phyloP scores from a whole-genome alignment of 1,140 invertebrate genomes.

The Calosoma granatense region DNA sequence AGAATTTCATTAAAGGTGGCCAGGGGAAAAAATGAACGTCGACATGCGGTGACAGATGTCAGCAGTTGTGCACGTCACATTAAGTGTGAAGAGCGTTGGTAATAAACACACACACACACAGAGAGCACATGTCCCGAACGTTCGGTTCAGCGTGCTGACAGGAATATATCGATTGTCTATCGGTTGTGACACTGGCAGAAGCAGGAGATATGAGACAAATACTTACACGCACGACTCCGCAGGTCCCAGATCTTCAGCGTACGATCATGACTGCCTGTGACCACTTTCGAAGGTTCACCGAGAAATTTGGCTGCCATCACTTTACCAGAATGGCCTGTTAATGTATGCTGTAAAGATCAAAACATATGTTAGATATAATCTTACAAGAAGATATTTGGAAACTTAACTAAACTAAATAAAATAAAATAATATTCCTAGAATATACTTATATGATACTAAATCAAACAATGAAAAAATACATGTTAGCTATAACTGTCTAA shows the following conservation, averaged over 20 bases:
- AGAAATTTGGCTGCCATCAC: slow-evolving; percentile 91
- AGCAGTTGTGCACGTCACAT: neutral
- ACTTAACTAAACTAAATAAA: neutral
- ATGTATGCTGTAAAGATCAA: slow-evolving; percentile 71
- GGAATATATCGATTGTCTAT: neutral
- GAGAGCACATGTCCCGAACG: neutral
- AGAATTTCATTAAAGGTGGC: slow-evolving; percentile 5
- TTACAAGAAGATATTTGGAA: no score
- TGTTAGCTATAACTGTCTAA: no score
- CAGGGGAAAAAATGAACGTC: neutral
- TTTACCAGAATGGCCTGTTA: slow-evolving; percentile 94
- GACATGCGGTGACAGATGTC: neutral
- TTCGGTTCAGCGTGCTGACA: neutral
- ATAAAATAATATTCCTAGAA: neutral
- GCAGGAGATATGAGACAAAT: slow-evolving; percentile 12
- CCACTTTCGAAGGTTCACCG: slow-evolving; percentile 78
- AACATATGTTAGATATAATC: slow-evolving; percentile 12
- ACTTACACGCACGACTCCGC: slow-evolving; percentile 84
- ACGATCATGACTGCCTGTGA: slow-evolving; percentile 89
- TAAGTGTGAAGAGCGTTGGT: neutral
- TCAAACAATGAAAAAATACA: neutral
- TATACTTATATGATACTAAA: neutral
- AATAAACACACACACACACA: neutral
- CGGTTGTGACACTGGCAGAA: neutral
- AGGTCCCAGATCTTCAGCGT: slow-evolving; percentile 97